These are phyloP conservation scores for Labeo calbasu DNA, from an alignment of 2,797 vertebrate species.

Conservation along the genomic window DNA sequence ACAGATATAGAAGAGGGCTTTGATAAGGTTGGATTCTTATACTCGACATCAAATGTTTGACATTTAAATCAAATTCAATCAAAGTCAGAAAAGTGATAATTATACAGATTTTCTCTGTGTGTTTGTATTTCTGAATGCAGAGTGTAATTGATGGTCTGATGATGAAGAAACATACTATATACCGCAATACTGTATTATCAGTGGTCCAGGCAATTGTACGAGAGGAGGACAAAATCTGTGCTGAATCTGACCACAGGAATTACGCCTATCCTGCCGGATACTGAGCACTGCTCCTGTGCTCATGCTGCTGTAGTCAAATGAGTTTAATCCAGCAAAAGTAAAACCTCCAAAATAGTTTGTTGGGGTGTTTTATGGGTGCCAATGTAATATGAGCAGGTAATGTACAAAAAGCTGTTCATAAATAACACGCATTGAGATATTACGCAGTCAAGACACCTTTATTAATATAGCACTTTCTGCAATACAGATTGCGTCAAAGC, in stretches of 20 bases:
- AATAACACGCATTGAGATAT: neutral
- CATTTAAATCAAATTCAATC: neutral
- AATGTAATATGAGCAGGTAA: neutral
- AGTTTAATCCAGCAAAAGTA: neutral
- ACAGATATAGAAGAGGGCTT: neutral
- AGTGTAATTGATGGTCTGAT: neutral
- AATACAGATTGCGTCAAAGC: no score
- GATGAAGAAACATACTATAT: neutral
- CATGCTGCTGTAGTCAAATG: neutral
- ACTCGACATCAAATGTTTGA: neutral
- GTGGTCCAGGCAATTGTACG: slow-evolving; percentile 80
- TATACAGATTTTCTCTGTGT: neutral
- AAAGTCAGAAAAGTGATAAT: neutral
- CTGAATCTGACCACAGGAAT: slow-evolving; percentile 82
- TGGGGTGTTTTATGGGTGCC: neutral
- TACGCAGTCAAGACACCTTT: no score
- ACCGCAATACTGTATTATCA: slow-evolving; percentile 6
- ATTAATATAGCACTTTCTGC: no score
- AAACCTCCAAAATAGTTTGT: neutral
- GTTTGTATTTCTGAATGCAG: neutral
- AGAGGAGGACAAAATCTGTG: slow-evolving; percentile 73
- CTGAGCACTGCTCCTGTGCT: slow-evolving; percentile 18
- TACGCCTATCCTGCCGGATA: slow-evolving; percentile 82
- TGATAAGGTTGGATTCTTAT: neutral
- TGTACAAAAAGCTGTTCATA: neutral